Evolutionary conservation across 2,113 vertebrate species (phyloP).

Genomic region (Coryphaenoides rupestris): DNA sequence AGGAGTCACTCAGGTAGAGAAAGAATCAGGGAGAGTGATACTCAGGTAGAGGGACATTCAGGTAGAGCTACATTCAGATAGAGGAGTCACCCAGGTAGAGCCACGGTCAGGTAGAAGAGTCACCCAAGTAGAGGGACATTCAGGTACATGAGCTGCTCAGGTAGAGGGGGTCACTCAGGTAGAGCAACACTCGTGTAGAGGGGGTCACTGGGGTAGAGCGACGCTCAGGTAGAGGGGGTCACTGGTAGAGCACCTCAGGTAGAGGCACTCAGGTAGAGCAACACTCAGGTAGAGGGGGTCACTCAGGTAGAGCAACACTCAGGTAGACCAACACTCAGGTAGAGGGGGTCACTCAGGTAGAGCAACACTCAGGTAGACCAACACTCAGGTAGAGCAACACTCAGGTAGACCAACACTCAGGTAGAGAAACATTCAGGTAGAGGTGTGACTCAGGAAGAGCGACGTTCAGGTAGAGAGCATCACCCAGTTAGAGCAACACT

Average conservation of each 20-base stretch:
- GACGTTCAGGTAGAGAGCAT: conserved; percentile 47
- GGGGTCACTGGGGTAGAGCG: no score
- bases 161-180: no score
- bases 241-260: background rate
- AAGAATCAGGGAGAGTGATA: no score
- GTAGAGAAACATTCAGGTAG: background rate
- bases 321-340: conserved; percentile 28
- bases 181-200: background rate
- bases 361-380: conserved; percentile 25
- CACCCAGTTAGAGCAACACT: conserved; percentile 30
- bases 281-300: no score
- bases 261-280: background rate
- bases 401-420: background rate
- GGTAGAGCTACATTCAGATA: background rate
- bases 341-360: no score
- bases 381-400: no score
- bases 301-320: no score
- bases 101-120: conserved; percentile 46
- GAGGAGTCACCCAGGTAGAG: conserved; percentile 4
- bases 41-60: background rate
- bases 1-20: no score
- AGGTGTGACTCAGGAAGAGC: background rate
- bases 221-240: no score
- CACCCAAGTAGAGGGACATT: conserved; percentile 30
- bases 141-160: conserved; percentile 30